Conservation (phyloP, 2,888 invertebrate genomes). For the Hydroisotoma schaefferi region DNA sequence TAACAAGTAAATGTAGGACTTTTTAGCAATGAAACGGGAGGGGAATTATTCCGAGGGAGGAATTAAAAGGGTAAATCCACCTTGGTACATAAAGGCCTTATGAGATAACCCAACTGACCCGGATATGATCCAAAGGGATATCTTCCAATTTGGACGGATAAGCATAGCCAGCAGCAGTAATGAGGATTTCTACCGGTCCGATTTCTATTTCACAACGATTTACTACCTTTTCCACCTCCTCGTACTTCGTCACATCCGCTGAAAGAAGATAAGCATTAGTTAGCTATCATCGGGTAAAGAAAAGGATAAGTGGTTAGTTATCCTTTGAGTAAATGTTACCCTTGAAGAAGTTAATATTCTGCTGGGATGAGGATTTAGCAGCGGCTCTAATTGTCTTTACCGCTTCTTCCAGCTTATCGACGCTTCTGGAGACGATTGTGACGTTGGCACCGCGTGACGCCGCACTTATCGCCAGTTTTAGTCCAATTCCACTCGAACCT, state of each 20-base stretch:
- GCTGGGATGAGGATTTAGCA: slow-evolving; percentile 18
- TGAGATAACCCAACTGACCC: slow-evolving; percentile 54
- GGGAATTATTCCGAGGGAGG: no score
- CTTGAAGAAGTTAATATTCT: slow-evolving; percentile 45
- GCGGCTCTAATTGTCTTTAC: slow-evolving; percentile 50
- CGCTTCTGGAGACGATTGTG: slow-evolving; percentile 82
- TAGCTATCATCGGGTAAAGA: no score
- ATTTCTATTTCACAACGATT: slow-evolving; percentile 62
- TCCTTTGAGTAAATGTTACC: slow-evolving; percentile 19
- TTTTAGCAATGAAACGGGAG: no score
- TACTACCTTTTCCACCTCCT: slow-evolving; percentile 60
- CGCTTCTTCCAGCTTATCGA: slow-evolving; percentile 64
- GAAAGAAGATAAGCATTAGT: slow-evolving; percentile 34
- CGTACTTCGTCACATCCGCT: slow-evolving; percentile 67
- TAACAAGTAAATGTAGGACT: no score
- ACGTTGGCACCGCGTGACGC: slow-evolving; percentile 80
- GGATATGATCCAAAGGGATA: slow-evolving; percentile 60
- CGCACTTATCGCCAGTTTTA: slow-evolving; percentile 72
- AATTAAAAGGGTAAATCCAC: no score
- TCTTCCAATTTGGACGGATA: slow-evolving; percentile 65
- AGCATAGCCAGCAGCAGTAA: slow-evolving; percentile 83
- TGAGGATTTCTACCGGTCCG: slow-evolving; percentile 81
- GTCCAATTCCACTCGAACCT: slow-evolving; percentile 94
- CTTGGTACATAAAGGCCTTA: no score
- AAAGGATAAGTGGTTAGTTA: no score